Evolutionary conservation across 2,113 vertebrate species (phyloP).

Genomic region (Peromyscus leucopus): DNA sequence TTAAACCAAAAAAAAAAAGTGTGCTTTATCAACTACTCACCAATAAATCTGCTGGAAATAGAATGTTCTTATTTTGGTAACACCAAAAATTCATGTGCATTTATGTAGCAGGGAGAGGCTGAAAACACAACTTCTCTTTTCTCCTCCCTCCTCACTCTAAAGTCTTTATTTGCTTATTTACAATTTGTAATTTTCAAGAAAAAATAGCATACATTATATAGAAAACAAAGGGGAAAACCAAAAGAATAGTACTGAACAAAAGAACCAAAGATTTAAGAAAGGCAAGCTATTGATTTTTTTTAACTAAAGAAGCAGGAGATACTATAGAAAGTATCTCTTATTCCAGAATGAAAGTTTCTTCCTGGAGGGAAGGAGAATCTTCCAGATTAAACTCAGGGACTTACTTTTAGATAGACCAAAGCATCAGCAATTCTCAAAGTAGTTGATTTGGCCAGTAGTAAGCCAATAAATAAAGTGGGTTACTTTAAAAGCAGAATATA

Average conservation of each 20-base stretch:
- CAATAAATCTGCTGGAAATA: conserved; percentile 36
- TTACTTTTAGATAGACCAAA: neutral
- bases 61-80: conserved; percentile 27
- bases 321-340: conserved; percentile 38
- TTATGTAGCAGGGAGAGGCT: neutral
- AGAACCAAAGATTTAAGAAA: neutral
- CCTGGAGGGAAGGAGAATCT: neutral
- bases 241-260: neutral
- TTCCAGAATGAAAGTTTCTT: conserved; percentile 50
- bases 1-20: neutral
- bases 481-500: conserved; percentile 53
- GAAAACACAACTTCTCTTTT: conserved; percentile 15
- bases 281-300: neutral
- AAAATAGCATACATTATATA: neutral
- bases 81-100: neutral
- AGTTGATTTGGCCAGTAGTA: neutral
- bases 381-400: neutral
- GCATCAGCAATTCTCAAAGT: conserved; percentile 43
- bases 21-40: neutral
- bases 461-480: neutral
- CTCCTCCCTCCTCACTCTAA: neutral
- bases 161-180: conserved; percentile 52
- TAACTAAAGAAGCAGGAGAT: neutral
- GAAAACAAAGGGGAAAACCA: conserved; percentile 10
- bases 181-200: conserved; percentile 37